phyloP scores from a whole-genome alignment of 2,888 invertebrate species.

The Sycophila texana region DNA sequence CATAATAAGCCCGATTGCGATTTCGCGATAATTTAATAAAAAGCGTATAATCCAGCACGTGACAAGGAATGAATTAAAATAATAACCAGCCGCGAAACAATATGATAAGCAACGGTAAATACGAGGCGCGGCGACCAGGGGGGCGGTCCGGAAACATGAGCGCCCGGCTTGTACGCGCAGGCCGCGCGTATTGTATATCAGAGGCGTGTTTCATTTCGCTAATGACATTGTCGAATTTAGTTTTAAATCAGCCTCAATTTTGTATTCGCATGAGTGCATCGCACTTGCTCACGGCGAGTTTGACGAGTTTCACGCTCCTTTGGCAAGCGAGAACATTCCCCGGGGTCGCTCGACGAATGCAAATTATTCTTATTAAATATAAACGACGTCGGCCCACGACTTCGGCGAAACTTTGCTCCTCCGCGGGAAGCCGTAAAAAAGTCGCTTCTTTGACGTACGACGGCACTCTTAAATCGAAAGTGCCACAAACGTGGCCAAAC shows the following conservation, averaged over 20 bases:
- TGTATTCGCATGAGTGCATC: neutral
- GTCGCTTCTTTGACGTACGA: conserved; percentile 27
- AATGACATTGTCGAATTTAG: conserved; percentile 38
- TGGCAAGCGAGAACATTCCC: too few species aligned
- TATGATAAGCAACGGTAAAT: conserved; percentile 31
- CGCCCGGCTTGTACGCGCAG: neutral
- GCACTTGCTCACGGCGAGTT: too few species aligned
- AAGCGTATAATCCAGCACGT: neutral
- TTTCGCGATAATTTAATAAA: conserved; percentile 11
- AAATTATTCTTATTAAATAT: conserved; percentile 22
- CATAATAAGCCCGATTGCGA: neutral
- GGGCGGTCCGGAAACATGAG: neutral
- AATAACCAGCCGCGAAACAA: conserved; percentile 19
- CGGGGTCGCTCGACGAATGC: neutral
- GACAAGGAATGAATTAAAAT: conserved; percentile 14
- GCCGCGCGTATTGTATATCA: conserved; percentile 19
- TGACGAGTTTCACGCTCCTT: neutral
- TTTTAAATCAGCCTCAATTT: conserved; percentile 24
- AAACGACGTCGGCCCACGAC: neutral
- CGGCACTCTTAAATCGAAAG: conserved; percentile 43
- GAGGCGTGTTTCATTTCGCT: conserved; percentile 44
- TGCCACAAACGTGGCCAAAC: neutral
- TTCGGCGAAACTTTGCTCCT: neutral
- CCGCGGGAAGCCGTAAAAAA: neutral
- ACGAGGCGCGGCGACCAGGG: neutral